Conservation (phyloP, 2,113 vertebrate species). For the Alectura lathami region DNA sequence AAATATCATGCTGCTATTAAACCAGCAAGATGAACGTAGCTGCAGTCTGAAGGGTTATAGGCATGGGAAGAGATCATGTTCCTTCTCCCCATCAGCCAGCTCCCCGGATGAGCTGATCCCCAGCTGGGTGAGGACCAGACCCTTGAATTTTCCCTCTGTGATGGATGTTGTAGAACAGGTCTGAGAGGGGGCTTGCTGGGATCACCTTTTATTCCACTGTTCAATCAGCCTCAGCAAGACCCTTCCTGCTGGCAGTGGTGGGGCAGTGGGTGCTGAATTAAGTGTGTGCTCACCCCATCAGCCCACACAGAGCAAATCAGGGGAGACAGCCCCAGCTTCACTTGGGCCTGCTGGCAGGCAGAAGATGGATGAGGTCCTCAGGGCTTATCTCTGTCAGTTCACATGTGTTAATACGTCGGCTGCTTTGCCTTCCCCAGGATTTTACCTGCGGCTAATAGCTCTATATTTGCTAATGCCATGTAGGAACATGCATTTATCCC, state of each 20-base stretch:
- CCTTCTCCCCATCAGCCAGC: background rate
- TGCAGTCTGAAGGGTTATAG: background rate
- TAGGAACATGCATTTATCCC: background rate
- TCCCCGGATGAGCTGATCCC: background rate
- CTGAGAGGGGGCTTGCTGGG: background rate
- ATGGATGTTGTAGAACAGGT: background rate
- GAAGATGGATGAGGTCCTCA: conserved; percentile 32
- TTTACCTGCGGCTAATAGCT: conserved; percentile 53
- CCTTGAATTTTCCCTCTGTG: background rate
- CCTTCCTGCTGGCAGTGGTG: background rate
- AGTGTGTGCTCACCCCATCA: background rate
- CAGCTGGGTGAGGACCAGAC: background rate
- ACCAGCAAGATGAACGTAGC: background rate
- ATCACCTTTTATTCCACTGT: background rate
- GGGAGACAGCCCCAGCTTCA: background rate
- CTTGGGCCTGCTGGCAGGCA: background rate
- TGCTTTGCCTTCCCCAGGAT: conserved; percentile 23
- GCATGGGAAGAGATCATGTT: background rate
- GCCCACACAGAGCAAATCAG: background rate
- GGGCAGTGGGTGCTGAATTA: background rate
- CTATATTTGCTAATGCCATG: background rate
- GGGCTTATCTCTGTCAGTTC: conserved; percentile 25
- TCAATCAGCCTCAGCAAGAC: background rate
- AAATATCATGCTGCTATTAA: background rate
- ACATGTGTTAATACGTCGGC: conserved; percentile 6